These are phyloP conservation scores for Sebastes jordani DNA, from an alignment of 2,797 vertebrate species.

Conservation along the genomic window DNA sequence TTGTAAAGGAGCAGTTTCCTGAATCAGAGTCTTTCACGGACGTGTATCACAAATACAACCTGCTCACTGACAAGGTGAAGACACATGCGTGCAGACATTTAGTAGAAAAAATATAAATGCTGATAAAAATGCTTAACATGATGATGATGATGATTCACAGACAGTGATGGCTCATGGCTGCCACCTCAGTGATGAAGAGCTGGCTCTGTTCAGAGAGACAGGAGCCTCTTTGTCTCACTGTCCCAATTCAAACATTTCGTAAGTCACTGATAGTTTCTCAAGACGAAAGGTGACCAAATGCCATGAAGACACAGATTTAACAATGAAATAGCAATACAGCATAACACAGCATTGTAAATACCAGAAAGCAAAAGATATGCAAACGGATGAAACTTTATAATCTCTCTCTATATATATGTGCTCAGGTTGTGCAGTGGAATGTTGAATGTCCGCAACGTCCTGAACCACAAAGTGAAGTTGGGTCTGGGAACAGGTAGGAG, in stretches of 20 bases:
- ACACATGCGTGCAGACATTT: background rate
- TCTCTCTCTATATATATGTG: background rate
- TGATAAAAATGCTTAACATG: background rate
- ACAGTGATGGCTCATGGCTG: conserved; percentile 85
- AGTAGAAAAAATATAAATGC: background rate
- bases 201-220: conserved; percentile 77
- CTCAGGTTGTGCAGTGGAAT: conserved; percentile 76
- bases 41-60: conserved; percentile 89
- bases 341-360: background rate
- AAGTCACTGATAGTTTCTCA: conserved; percentile 47
- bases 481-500: conserved; percentile 90
- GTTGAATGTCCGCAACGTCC: conserved; percentile 84
- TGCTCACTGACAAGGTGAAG: conserved; percentile 93
- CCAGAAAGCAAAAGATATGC: background rate
- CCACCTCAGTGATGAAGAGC: conserved; percentile 81
- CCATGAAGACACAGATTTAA: background rate
- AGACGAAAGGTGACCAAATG: background rate
- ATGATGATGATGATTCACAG: conserved; percentile 59
- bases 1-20: conserved; percentile 86
- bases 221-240: conserved; percentile 84
- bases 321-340: background rate
- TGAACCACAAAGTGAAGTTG: conserved; percentile 88
- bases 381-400: background rate
- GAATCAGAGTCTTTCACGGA: conserved; percentile 88
- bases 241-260: conserved; percentile 86